Conservation (phyloP, 2,113 vertebrate genomes). For the Triplophysa tibetana region DNA sequence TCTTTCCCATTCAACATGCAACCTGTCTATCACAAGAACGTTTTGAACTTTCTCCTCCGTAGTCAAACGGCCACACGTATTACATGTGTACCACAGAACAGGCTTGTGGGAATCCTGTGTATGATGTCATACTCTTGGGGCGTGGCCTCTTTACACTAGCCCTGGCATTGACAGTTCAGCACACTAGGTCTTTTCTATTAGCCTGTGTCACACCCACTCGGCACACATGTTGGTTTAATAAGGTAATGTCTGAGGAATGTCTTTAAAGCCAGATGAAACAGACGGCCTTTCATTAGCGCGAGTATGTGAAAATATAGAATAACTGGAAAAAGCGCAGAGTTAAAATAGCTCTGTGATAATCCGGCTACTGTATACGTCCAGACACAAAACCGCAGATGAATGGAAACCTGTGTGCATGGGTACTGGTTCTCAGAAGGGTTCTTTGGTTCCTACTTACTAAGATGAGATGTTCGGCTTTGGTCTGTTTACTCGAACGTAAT, state of each 20-base stretch:
- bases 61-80: background rate
- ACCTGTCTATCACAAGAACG: background rate
- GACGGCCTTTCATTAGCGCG: constrained; percentile 66
- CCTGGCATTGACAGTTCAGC: constrained; percentile 56
- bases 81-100: constrained; percentile 44
- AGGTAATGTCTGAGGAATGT: constrained; percentile 73
- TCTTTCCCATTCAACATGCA: background rate
- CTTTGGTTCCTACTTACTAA: constrained; percentile 3
- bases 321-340: constrained; percentile 44
- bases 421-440: background rate
- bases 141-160: constrained; percentile 24
- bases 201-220: constrained; percentile 56
- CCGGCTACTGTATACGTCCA: constrained; percentile 55
- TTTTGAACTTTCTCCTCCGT: background rate
- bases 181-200: constrained; percentile 69
- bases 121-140: constrained; percentile 67
- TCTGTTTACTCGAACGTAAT: constrained; percentile 1
- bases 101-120: constrained; percentile 25
- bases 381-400: constrained; percentile 31
- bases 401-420: constrained; percentile 10
- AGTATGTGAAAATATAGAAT: constrained; percentile 44
- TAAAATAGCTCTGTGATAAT: constrained; percentile 59
- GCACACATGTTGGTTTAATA: constrained; percentile 61
- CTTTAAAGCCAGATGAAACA: constrained; percentile 57
- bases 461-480: constrained; percentile 23